Evolutionary conservation across 2,888 invertebrate genomes (phyloP).

Genomic region (Lissocephala sabroskyi): DNA sequence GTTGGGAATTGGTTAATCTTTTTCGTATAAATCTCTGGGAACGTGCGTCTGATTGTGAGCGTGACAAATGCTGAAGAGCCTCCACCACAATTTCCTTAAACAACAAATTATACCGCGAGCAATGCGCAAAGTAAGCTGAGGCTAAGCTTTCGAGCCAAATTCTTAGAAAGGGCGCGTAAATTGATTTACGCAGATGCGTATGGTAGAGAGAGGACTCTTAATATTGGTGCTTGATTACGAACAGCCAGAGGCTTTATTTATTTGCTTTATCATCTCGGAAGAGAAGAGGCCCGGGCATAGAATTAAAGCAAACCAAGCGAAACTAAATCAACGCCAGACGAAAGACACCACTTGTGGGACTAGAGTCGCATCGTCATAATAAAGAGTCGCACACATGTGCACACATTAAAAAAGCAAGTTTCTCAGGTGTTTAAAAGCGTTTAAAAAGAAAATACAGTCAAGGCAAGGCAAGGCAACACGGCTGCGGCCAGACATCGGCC

Average conservation of each 20-base stretch:
- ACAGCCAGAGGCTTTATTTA: conserved; percentile 63
- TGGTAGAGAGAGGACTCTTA: not conserved
- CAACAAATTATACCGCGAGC: no score
- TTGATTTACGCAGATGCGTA: conserved; percentile 73
- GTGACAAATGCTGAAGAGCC: conserved; percentile 38
- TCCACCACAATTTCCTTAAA: conserved; percentile 38
- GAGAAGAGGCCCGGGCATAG: conserved; percentile 29
- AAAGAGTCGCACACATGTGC: conserved; percentile 50
- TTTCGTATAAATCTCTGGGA: conserved; percentile 55
- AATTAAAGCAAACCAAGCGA: conserved; percentile 19
- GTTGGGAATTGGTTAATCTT: conserved; percentile 57
- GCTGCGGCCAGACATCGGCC: conserved; percentile 8
- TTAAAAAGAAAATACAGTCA: conserved; percentile 61
- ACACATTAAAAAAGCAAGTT: conserved; percentile 65
- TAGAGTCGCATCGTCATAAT: conserved; percentile 13
- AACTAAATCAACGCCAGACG: conserved; percentile 2
- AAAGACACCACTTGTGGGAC: no score
- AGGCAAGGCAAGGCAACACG: not conserved
- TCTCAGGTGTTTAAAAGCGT: conserved; percentile 66
- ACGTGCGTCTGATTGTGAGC: conserved; percentile 14
- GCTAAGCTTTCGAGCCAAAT: conserved; percentile 34
- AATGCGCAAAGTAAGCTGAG: conserved; percentile 27
- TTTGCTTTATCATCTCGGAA: conserved; percentile 61
- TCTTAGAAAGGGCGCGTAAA: conserved; percentile 71
- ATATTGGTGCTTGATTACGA: conserved; percentile 4